Evolutionary conservation across 2,888 invertebrate genomes (phyloP).

Genomic region (Cataglyphis altisquamis): DNA sequence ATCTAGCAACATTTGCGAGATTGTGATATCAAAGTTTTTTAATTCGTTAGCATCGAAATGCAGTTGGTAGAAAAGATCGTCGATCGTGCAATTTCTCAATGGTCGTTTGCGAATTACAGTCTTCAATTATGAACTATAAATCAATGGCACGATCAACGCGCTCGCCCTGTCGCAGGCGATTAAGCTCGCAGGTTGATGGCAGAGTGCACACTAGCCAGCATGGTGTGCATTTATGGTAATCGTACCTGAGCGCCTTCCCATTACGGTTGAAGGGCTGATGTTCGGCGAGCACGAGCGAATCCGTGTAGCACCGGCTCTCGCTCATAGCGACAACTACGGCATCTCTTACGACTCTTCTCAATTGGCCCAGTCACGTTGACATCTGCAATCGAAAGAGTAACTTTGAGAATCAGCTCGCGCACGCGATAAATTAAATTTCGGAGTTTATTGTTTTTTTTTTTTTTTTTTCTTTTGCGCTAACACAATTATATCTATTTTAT

Average conservation of each 20-base stretch:
- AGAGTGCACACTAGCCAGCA: slow-evolving; percentile 21
- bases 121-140: slow-evolving; percentile 77
- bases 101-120: slow-evolving; percentile 53
- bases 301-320: slow-evolving; percentile 77
- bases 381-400: slow-evolving; percentile 65
- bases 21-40: background rate
- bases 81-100: background rate
- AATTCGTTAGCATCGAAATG: background rate
- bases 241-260: slow-evolving; percentile 84
- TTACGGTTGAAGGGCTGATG: slow-evolving; percentile 82
- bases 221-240: slow-evolving; percentile 73
- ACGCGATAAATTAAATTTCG: background rate
- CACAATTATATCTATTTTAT: no score
- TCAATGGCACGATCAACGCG: slow-evolving; percentile 60
- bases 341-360: slow-evolving; percentile 66
- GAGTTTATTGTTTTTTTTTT: background rate
- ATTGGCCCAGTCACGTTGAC: slow-evolving; percentile 57
- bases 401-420: background rate
- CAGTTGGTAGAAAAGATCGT: slow-evolving; percentile 14
- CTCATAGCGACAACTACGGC: slow-evolving; percentile 76
- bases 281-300: slow-evolving; percentile 78
- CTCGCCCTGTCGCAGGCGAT: slow-evolving; percentile 73
- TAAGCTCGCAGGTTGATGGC: slow-evolving; percentile 61
- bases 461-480: background rate
- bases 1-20: background rate